phyloP scores from a whole-genome alignment of 2,888 invertebrate species.

The Ochropleura leucogaster region DNA sequence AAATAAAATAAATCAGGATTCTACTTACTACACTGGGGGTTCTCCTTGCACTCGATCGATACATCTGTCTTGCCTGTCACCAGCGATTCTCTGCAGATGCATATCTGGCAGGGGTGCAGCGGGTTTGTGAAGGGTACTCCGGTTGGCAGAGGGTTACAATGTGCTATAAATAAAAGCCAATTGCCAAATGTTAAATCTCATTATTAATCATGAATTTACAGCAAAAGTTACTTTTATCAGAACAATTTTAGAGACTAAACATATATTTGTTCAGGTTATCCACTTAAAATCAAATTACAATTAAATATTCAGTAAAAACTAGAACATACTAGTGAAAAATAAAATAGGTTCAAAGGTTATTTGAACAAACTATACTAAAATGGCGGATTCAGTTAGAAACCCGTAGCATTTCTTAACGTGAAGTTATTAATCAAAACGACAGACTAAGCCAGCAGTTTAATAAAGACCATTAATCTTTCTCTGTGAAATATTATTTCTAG shows the following conservation, averaged over 20 bases:
- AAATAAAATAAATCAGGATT: neutral
- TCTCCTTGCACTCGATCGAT: slow-evolving; percentile 77
- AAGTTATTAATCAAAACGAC: slow-evolving; percentile 56
- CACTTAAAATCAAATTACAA: no score
- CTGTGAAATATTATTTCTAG: slow-evolving; percentile 54
- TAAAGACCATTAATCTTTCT: slow-evolving; percentile 62
- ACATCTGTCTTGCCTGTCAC: slow-evolving; percentile 70
- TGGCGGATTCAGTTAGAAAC: slow-evolving; percentile 17
- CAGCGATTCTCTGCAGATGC: slow-evolving; percentile 74
- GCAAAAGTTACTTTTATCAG: neutral
- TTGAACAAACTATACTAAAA: slow-evolving; percentile 20
- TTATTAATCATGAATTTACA: neutral
- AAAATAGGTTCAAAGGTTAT: neutral
- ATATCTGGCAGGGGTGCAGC: slow-evolving; percentile 83
- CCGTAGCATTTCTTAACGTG: slow-evolving; percentile 21
- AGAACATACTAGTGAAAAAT: neutral
- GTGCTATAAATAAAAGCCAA: slow-evolving; percentile 60
- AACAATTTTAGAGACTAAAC: no score
- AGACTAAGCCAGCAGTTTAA: slow-evolving; percentile 39
- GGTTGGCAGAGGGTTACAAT: slow-evolving; percentile 79
- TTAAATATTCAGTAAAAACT: no score
- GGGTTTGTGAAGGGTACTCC: slow-evolving; percentile 80
- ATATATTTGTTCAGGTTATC: no score
- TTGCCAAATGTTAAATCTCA: neutral
- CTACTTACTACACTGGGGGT: slow-evolving; percentile 78